phyloP scores from a whole-genome alignment of 1,140 invertebrate species.

The Drosophila takahashii region DNA sequence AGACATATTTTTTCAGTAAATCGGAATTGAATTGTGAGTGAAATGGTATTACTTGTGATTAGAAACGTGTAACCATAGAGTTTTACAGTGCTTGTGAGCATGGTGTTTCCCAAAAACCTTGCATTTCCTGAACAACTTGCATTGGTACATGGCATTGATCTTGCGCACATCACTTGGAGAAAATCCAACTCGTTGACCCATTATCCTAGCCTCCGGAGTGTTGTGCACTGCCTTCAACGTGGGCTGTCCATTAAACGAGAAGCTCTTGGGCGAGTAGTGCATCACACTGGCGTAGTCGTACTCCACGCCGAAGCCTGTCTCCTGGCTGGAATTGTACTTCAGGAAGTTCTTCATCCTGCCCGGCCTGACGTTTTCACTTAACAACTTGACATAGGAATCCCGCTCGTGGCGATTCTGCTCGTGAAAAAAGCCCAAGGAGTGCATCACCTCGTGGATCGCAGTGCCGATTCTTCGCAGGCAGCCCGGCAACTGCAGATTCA shows the following conservation, averaged over 20 bases:
- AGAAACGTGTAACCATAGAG: no score
- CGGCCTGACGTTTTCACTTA: constrained; percentile 89
- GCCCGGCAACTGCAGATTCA: constrained; percentile 86
- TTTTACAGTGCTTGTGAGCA: no score
- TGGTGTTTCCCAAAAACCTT: no score
- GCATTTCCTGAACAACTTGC: no score
- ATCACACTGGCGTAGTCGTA: constrained; percentile 93
- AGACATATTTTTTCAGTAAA: constrained; percentile 58
- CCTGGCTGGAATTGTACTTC: constrained; percentile 86
- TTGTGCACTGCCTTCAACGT: constrained; percentile 87
- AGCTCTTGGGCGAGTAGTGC: constrained; percentile 91
- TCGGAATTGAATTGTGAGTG: constrained; percentile 9
- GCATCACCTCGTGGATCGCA: constrained; percentile 93
- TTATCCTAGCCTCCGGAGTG: constrained; percentile 64
- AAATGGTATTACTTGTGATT: no score
- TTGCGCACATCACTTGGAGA: constrained; percentile 90
- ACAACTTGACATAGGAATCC: constrained; percentile 90
- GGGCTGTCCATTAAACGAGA: constrained; percentile 89
- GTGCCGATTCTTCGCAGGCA: constrained; percentile 90
- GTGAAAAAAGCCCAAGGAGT: constrained; percentile 93
- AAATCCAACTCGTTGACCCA: constrained; percentile 90
- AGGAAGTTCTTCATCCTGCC: constrained; percentile 90
- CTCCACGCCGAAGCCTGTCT: constrained; percentile 87
- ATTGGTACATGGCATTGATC: constrained; percentile 85
- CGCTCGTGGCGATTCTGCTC: constrained; percentile 93